Evolutionary conservation across 2,888 invertebrate species (phyloP), one percentile per base, ranked within the genome.

Genomic region (Hypercompe scribonia): DNA sequence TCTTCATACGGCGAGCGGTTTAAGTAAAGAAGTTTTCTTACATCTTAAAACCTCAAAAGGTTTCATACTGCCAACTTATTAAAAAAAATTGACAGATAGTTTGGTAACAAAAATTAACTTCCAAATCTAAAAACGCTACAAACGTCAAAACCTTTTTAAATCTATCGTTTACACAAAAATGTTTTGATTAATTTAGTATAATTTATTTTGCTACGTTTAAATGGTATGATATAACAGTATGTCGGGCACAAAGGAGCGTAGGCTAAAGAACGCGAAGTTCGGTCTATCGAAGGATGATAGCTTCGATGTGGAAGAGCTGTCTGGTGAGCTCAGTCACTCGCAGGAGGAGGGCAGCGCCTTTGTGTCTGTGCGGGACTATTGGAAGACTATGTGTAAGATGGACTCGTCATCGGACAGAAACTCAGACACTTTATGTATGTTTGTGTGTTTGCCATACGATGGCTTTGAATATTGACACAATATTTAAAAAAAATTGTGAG

Each of bases 201-300:
- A 87, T 89, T 84, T 79, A 78, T 82, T 79, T 73, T 75, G 70
- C 77, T 76, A 78, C 42, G 66, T 76, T 77, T 77, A 78, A 80
- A 77, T 84, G 84, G 78, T 84, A 83, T 88, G 84, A 73, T 75
- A 70, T 34, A 72, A 75, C 71, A 63, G 4, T 65, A 93, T 93
- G 92, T 87, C 88, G 61, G 76, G 81, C 36, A 70, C 80, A 1
- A 90, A 90, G 74, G 93, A 92, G 82, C 89, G 92, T 71, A 90
- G 88, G 67, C 90, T 90, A 79, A 94, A 91, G 71, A 92, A 91
- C 71, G 93, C 91, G 5, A 94, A 90, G 76, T 94, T 94, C 58
- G 94, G 94, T 1, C 58, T 94, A 11, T 92, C 92, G 0, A 94
- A 94, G 70, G 95, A 95, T 68, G 94, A 94, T 68, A 90, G 86